Base-by-base conservation (phyloP, 2,888 invertebrate species). In the Antitype chi region DNA sequence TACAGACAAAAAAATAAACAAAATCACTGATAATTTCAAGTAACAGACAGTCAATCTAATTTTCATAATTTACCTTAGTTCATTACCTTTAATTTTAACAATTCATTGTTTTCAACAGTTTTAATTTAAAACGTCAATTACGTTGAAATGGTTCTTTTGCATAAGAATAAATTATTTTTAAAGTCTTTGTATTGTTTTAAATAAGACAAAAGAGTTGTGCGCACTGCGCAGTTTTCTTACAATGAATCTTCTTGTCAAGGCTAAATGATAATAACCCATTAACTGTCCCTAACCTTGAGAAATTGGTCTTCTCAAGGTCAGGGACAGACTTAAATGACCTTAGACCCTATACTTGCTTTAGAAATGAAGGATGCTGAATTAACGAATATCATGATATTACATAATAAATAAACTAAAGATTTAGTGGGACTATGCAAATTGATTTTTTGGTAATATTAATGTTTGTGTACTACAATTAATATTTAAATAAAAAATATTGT, bases 221-320 rank as follows among this genome's bases (percentile, higher is more conserved):
- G 49, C 52, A 78, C n/a, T 68, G 62, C 13, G 49, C 52, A 78
- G 28, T 78, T 74, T 53, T 57, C 55, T 69, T 15, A 71, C 62
- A 78, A 79, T 71, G 23, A 53, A 43, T 57, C 0, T 32, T 62
- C 13, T 60, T 69, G 38, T 32, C 17, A 78, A 49, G 64, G 57
- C 28, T 74, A n/a, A n/a, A n/a, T n/a, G n/a, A n/a, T n/a, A 28
- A 78, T 73, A 25, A 20, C 28, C 57, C 23, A 67, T 70, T 79
- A 49, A 17, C 32, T 49, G 49, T 25, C n/a, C 9, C 1, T 69
- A 32, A 60, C 70, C 70, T 52, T 79, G 49, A 67, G 25, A 25
- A n/a, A 66, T 20, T 28, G n/a, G n/a, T n/a, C n/a, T n/a, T n/a
- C n/a, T n/a, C n/a, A n/a, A n/a, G n/a, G n/a, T n/a, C n/a, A n/a